phyloP scores from a whole-genome alignment of 2,113 vertebrate genomes.

The Dromiciops gliroides region DNA sequence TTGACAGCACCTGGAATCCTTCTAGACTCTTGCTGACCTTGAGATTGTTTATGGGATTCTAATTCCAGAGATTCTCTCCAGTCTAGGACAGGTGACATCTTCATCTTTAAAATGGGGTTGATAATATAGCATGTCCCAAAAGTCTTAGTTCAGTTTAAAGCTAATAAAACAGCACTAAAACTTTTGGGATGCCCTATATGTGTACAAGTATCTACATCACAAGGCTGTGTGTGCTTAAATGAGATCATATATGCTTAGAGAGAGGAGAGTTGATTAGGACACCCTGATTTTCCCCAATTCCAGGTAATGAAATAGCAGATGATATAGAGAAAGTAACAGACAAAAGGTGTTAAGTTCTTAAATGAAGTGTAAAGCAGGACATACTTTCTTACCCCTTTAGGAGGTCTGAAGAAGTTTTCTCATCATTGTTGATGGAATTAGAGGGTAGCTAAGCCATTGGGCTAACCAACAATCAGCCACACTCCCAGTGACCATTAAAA shows the following conservation, averaged over 20 bases:
- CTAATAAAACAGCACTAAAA: background rate
- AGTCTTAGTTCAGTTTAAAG: background rate
- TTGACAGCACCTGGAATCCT: background rate
- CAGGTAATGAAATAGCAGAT: background rate
- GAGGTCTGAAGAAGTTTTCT: background rate
- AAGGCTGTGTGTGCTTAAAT: background rate
- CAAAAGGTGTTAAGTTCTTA: background rate
- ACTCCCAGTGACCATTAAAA: background rate
- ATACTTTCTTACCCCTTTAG: background rate
- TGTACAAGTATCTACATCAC: background rate
- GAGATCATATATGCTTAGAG: background rate
- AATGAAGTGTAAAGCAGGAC: background rate
- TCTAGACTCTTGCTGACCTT: background rate
- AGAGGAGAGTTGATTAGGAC: background rate
- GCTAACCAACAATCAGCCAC: background rate
- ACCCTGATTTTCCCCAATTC: background rate
- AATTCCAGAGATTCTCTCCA: background rate
- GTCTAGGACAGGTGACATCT: background rate
- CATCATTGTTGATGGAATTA: background rate
- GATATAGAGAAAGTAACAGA: background rate
- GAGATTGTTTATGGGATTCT: background rate
- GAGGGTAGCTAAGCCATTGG: background rate
- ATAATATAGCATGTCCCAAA: background rate
- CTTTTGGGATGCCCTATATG: background rate
- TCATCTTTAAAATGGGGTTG: background rate